Conservation (phyloP, 2,888 invertebrate species). For the Pyrgus malvae region DNA sequence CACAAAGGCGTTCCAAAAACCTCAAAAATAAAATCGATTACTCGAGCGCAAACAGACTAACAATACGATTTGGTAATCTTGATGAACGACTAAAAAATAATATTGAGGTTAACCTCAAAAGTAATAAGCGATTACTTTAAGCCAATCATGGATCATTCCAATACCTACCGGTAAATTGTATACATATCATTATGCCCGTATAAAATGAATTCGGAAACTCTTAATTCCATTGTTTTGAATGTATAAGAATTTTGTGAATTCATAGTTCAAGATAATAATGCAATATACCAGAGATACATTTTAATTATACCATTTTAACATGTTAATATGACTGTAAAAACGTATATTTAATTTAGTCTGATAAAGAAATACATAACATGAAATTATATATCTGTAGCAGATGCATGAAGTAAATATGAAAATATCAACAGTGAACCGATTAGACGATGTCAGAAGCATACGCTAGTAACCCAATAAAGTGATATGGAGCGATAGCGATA, state of each 20-base stretch:
- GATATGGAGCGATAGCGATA: conserved; percentile 50
- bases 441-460: not conserved
- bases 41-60: conserved; percentile 33
- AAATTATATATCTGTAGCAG: too few species aligned
- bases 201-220: too few species aligned
- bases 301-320: too few species aligned
- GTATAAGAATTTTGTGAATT: too few species aligned
- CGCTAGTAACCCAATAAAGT: conserved; percentile 11
- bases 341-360: too few species aligned
- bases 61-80: conserved; percentile 32
- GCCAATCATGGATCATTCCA: conserved; percentile 28
- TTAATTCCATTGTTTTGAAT: too few species aligned
- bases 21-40: conserved; percentile 31
- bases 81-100: conserved; percentile 40
- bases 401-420: not conserved
- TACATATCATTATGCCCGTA: too few species aligned
- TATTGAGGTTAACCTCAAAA: conserved; percentile 53
- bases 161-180: too few species aligned
- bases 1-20: conserved; percentile 22
- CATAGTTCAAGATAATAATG: too few species aligned
- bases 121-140: conserved; percentile 39
- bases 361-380: too few species aligned
- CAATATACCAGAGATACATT: too few species aligned
- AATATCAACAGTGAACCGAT: not conserved
- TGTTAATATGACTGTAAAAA: too few species aligned